phyloP scores from a whole-genome alignment of 2,888 invertebrate species.

The Dicyrtomina minuta region DNA sequence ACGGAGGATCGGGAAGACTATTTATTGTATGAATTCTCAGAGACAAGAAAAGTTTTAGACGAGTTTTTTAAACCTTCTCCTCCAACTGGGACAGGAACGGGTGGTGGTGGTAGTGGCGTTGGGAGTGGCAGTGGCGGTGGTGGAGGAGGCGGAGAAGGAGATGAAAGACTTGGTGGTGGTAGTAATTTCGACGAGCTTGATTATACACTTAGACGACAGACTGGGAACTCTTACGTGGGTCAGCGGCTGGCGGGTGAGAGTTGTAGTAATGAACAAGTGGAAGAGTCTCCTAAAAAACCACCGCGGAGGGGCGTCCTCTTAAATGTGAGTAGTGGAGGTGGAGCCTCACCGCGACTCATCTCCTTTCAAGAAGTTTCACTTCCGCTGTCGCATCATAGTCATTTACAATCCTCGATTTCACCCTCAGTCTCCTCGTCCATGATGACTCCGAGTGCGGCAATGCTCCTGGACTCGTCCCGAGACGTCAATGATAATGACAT shows the following conservation, averaged over 20 bases:
- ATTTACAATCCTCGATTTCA: slow-evolving; percentile 54
- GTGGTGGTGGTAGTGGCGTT: too few relatives aligned
- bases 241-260: slow-evolving; percentile 68
- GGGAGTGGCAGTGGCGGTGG: too few relatives aligned
- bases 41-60: slow-evolving; percentile 86
- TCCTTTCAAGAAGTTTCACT: slow-evolving; percentile 54
- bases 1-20: slow-evolving; percentile 25
- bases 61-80: slow-evolving; percentile 69
- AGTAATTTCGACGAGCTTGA: slow-evolving; percentile 66
- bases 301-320: slow-evolving; percentile 49
- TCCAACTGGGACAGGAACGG: slow-evolving; percentile 12
- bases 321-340: slow-evolving; percentile 44
- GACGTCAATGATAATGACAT: slow-evolving; percentile 59
- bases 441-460: slow-evolving; percentile 5
- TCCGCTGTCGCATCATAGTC: slow-evolving; percentile 53
- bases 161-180: slow-evolving; percentile 26
- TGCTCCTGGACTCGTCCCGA: slow-evolving; percentile 33
- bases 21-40: slow-evolving; percentile 80
- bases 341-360: slow-evolving; percentile 50
- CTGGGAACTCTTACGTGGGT: slow-evolving; percentile 75
- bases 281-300: slow-evolving; percentile 64
- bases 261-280: slow-evolving; percentile 46
- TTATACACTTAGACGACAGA: slow-evolving; percentile 74
- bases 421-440: slow-evolving; percentile 35
- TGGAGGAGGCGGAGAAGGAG: slow-evolving; percentile 22